phyloP scores from a whole-genome alignment of 1,140 invertebrate genomes.

The Magallana gigas region DNA sequence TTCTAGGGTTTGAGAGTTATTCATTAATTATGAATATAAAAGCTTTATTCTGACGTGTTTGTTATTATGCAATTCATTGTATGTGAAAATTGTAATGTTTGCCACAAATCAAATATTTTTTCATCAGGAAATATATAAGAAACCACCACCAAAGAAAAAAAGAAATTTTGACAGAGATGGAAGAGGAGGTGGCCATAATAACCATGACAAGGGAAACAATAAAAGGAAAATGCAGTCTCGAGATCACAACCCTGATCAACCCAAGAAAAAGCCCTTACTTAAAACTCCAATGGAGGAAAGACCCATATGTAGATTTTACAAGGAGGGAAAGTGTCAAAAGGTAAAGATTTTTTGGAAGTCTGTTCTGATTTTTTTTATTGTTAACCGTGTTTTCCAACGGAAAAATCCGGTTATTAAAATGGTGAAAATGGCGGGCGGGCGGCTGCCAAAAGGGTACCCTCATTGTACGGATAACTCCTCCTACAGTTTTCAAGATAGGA shows the following conservation, averaged over 20 bases:
- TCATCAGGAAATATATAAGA: neutral
- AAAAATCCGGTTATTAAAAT: no score
- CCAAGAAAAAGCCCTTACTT: constrained; percentile 72
- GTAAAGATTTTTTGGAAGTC: constrained; percentile 71
- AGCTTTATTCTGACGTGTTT: no score
- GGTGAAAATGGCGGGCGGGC: no score
- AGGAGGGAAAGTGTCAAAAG: constrained; percentile 93
- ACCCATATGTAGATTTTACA: constrained; percentile 86
- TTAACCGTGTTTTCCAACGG: no score
- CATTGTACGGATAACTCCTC: no score
- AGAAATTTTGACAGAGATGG: constrained; percentile 31
- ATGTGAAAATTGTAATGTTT: no score
- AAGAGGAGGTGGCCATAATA: constrained; percentile 17
- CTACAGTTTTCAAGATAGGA: no score
- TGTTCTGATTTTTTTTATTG: neutral
- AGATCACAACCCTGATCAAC: constrained; percentile 53
- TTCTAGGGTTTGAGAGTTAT: no score
- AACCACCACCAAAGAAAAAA: constrained; percentile 22
- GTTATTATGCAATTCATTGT: no score
- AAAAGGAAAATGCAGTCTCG: constrained; percentile 52
- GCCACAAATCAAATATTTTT: neutral
- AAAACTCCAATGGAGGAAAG: constrained; percentile 71
- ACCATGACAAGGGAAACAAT: constrained; percentile 41
- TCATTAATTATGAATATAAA: no score
- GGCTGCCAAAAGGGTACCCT: no score